These are phyloP conservation scores for Rhabditoides inermis DNA, from an alignment of 2,888 invertebrate genomes.

Conservation along the genomic window DNA sequence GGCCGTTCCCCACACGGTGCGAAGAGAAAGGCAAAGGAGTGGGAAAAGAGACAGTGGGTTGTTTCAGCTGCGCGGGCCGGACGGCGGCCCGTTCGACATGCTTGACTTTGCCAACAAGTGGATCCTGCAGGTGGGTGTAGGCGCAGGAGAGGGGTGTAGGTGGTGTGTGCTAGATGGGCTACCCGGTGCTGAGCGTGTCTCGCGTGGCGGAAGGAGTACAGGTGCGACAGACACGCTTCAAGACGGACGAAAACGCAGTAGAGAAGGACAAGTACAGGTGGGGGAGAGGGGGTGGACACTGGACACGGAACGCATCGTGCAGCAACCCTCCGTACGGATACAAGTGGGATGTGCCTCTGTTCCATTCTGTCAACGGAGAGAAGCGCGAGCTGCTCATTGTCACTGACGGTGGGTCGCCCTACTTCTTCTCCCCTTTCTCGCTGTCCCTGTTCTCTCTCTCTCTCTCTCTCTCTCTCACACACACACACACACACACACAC, in stretches of 20 bases:
- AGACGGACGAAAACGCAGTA: conserved; percentile 20
- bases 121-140: conserved; percentile 66
- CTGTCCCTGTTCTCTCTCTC: no score
- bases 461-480: no score
- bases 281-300: conserved; percentile 21
- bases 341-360: conserved; percentile 42
- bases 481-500: no score
- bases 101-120: conserved; percentile 67
- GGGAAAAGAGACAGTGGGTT: no score
- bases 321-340: conserved; percentile 9
- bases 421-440: no score
- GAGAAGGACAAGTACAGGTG: conserved; percentile 30
- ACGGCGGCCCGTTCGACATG: conserved; percentile 32
- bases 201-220: conserved; percentile 17
- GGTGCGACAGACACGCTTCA: conserved; percentile 37
- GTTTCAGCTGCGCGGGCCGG: no score
- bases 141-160: background rate
- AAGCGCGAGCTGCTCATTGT: no score
- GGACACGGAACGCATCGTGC: background rate
- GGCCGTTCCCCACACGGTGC: conserved; percentile 54
- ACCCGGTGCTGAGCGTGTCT: conserved; percentile 29
- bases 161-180: conserved; percentile 24
- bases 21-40: no score
- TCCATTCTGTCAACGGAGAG: no score
- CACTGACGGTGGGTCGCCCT: no score